Percentiles rank a stretch among this genome's conserved stretches.
These are phyloP conservation scores for Cyprinella venusta DNA, from an alignment of 2,797 vertebrate genomes.

Conservation along the genomic window DNA sequence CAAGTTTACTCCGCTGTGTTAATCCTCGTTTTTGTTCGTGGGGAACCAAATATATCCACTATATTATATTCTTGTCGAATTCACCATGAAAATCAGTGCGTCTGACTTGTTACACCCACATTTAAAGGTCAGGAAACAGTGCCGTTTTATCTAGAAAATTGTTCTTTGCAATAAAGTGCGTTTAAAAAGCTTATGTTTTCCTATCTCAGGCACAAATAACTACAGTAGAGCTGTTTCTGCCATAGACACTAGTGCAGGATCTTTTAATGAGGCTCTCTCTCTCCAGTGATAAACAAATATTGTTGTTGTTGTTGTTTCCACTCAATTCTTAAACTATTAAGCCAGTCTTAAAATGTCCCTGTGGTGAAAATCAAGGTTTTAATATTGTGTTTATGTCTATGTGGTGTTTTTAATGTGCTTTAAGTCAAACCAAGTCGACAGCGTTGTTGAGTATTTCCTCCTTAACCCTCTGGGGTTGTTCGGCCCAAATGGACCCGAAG, in stretches of 20 bases:
- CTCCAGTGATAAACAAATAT: not conserved
- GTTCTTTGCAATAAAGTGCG: not conserved
- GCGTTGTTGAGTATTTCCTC: too few relatives aligned
- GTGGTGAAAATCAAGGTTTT: too few relatives aligned
- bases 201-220: not conserved
- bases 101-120: not conserved
- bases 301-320: not conserved
- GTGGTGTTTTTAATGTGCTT: too few relatives aligned
- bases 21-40: not conserved
- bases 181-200: slow-evolving; percentile 4
- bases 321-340: not conserved
- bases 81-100: not conserved
- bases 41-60: not conserved
- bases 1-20: not conserved
- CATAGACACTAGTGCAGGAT: not conserved
- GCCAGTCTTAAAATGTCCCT: not conserved
- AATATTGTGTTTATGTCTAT: too few relatives aligned
- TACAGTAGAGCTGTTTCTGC: too few relatives aligned
- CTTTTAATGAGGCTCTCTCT: too few relatives aligned
- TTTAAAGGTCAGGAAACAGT: slow-evolving; percentile 14
- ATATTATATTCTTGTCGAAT: not conserved
- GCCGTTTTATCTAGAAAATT: not conserved
- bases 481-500: too few relatives aligned
- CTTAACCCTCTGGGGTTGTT: too few relatives aligned
- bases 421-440: too few relatives aligned